Percentiles rank a stretch among this genome's conserved stretches.
Conservation (phyloP, 1,140 invertebrate species). For the Cheumatopsyche charites region DNA sequence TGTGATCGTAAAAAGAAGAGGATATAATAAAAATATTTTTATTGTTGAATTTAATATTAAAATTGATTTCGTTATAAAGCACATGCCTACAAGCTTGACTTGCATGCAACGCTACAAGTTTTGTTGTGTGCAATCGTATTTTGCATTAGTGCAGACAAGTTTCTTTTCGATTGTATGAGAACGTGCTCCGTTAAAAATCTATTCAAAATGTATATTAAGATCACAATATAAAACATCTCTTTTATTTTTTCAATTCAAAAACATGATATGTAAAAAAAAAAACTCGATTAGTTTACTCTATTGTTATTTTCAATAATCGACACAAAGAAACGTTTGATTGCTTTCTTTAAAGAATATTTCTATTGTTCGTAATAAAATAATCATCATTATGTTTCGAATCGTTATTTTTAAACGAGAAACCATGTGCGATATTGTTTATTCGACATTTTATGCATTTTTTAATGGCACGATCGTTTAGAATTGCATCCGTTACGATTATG, state of each 20-base stretch:
- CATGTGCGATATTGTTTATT: too few species aligned
- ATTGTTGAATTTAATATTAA: slow-evolving; percentile 23
- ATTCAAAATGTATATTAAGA: too few species aligned
- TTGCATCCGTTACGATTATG: background rate
- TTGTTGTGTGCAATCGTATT: slow-evolving; percentile 18
- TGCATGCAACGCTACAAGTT: slow-evolving; percentile 11
- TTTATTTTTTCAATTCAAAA: too few species aligned
- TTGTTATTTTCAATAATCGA: too few species aligned
- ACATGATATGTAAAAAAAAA: too few species aligned
- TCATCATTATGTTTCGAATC: too few species aligned
- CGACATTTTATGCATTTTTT: slow-evolving; percentile 3
- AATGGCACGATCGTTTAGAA: background rate
- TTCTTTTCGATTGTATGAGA: slow-evolving; percentile 2
- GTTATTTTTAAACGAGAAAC: too few species aligned
- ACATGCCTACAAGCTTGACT: slow-evolving; percentile 16
- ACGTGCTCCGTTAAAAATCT: background rate
- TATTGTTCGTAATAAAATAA: too few species aligned
- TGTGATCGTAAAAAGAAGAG: background rate
- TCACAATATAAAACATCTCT: too few species aligned
- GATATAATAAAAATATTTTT: background rate
- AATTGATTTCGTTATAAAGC: slow-evolving; percentile 21
- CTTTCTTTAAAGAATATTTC: too few species aligned
- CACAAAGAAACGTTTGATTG: too few species aligned
- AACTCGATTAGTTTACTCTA: too few species aligned
- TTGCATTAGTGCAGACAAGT: slow-evolving; percentile 11